Conservation (phyloP, 2,113 vertebrate species). For the Mustela lutreola region DNA sequence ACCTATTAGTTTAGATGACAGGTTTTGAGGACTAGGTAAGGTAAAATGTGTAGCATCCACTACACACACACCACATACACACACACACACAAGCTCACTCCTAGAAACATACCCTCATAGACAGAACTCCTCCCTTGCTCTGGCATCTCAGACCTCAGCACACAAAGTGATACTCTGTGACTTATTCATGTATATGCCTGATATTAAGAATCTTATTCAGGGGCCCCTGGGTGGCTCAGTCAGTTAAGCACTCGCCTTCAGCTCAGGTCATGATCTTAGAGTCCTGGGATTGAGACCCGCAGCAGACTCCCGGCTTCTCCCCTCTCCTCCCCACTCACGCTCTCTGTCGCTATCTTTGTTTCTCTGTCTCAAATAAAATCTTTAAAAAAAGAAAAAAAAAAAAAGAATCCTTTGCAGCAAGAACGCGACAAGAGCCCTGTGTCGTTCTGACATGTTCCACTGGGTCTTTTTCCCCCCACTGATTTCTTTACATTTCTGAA, state of each 20-base stretch:
- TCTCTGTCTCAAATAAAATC: too few relatives aligned
- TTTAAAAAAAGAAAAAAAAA: too few relatives aligned
- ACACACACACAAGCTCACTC: neutral
- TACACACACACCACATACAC: neutral
- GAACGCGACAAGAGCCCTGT: neutral
- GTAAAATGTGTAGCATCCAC: too few relatives aligned
- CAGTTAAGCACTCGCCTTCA: neutral
- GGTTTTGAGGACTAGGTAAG: neutral
- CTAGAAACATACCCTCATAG: neutral
- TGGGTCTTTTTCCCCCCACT: too few relatives aligned
- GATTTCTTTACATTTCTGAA: neutral
- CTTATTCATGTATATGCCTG: neutral
- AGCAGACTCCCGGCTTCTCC: too few relatives aligned
- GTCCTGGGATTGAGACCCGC: too few relatives aligned
- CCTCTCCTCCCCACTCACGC: too few relatives aligned
- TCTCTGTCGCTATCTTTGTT: too few relatives aligned
- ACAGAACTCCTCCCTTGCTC: neutral
- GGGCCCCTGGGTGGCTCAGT: neutral
- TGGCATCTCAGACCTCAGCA: neutral
- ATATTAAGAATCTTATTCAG: neutral
- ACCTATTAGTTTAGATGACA: neutral
- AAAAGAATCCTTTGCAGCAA: neutral
- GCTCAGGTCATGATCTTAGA: neutral
- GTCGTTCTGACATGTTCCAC: neutral
- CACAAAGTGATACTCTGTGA: neutral